phyloP scores from a whole-genome alignment of 2,888 invertebrate species.

The Noctua fimbriata region DNA sequence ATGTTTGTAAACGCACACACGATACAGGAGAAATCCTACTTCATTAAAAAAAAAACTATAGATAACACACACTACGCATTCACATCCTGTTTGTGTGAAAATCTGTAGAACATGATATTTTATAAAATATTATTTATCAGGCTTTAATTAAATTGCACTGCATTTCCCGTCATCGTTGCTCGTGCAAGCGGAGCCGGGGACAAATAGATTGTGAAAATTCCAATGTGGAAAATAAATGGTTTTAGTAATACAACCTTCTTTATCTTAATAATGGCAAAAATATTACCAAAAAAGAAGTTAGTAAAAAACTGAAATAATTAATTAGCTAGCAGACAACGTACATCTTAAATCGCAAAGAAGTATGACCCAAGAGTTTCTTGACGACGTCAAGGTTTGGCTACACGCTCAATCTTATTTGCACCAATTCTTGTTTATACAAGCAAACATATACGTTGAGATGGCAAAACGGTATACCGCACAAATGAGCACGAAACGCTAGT shows the following conservation, averaged over 20 bases:
- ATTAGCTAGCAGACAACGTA: neutral
- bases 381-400: too few relatives aligned
- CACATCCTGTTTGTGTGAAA: neutral
- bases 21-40: too few relatives aligned
- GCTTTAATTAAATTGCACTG: neutral
- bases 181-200: neutral
- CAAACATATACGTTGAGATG: too few relatives aligned
- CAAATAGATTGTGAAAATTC: neutral
- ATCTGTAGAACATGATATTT: neutral
- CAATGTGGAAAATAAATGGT: neutral
- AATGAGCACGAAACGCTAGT: too few relatives aligned
- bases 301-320: neutral
- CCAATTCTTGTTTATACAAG: too few relatives aligned
- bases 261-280: neutral
- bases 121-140: neutral
- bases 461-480: too few relatives aligned
- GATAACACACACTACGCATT: neutral
- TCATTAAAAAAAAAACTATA: too few relatives aligned
- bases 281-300: neutral
- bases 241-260: neutral
- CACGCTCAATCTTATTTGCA: too few relatives aligned
- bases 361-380: too few relatives aligned
- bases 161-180: neutral
- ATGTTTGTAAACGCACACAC: too few relatives aligned
- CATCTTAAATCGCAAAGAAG: too few relatives aligned